phyloP scores from a whole-genome alignment of 1,140 invertebrate genomes.

The Ceratina australensis region DNA sequence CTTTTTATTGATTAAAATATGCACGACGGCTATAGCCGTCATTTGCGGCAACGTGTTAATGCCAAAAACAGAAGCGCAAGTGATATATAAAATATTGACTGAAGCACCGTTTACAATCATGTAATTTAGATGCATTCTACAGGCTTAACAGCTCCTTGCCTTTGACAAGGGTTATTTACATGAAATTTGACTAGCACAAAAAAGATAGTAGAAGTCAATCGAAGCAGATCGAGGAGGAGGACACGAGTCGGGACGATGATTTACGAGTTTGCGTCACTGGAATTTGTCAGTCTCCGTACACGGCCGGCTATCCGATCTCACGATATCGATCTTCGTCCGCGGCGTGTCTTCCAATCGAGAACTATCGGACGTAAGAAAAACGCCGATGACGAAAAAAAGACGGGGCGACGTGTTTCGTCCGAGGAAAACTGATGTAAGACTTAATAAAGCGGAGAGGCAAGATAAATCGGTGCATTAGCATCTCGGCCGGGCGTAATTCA shows the following conservation, averaged over 20 bases:
- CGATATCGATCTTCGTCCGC: conserved; percentile 62
- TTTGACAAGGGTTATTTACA: too few relatives aligned
- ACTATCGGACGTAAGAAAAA: neutral
- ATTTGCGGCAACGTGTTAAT: too few relatives aligned
- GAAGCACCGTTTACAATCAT: too few relatives aligned
- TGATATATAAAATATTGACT: too few relatives aligned
- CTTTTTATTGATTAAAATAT: too few relatives aligned
- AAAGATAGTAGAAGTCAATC: conserved; percentile 10
- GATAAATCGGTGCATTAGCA: conserved; percentile 77
- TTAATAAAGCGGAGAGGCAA: conserved; percentile 71
- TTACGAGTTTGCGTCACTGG: conserved; percentile 56
- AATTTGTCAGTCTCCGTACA: conserved; percentile 56
- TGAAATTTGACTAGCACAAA: neutral
- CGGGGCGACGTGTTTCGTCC: conserved; percentile 16
- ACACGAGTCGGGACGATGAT: conserved; percentile 54
- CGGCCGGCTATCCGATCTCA: conserved; percentile 12
- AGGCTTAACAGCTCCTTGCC: too few relatives aligned
- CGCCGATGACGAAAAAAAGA: neutral
- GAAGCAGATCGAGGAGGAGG: conserved; percentile 30
- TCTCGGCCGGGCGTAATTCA: conserved; percentile 70
- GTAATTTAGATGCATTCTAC: too few relatives aligned
- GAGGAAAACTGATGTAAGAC: conserved; percentile 68
- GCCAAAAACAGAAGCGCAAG: too few relatives aligned
- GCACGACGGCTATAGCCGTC: too few relatives aligned
- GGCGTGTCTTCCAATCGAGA: conserved; percentile 39